A percentile compares a stretch with the other conserved stretches of the same genome.
These are phyloP conservation scores for Drosophila albomicans DNA, from an alignment of 1,140 invertebrate genomes.

Conservation along the genomic window DNA sequence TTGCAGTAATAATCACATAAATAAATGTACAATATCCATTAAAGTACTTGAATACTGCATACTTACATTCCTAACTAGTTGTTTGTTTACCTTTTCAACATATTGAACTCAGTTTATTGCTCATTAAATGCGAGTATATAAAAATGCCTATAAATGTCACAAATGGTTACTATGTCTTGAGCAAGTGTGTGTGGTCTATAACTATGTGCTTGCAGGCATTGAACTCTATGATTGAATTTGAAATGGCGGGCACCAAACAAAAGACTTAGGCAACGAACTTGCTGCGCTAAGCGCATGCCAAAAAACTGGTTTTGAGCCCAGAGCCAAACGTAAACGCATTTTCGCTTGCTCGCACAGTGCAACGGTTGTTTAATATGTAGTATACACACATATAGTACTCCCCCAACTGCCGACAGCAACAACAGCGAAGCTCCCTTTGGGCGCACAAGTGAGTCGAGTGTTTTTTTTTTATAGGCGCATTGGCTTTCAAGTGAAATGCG, in stretches of 20 bases:
- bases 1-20: too few species aligned
- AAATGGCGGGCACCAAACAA: slow-evolving; percentile 62
- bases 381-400: slow-evolving; percentile 5
- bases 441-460: background rate
- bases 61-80: background rate
- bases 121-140: slow-evolving; percentile 18
- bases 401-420: slow-evolving; percentile 33
- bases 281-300: slow-evolving; percentile 52
- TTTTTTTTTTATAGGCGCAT: slow-evolving; percentile 30
- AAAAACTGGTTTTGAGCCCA: slow-evolving; percentile 61
- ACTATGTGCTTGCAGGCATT: slow-evolving; percentile 54
- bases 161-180: slow-evolving; percentile 15
- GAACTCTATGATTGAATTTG: slow-evolving; percentile 66
- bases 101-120: slow-evolving; percentile 34
- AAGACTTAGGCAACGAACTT: slow-evolving; percentile 82
- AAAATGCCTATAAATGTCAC: slow-evolving; percentile 43
- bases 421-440: slow-evolving; percentile 9
- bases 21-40: too few species aligned
- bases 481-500: slow-evolving; percentile 25
- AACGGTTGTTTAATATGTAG: slow-evolving; percentile 51
- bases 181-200: background rate
- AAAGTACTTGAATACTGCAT: background rate
- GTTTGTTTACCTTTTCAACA: background rate
- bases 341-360: slow-evolving; percentile 50
- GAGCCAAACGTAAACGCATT: slow-evolving; percentile 64